Conservation (phyloP, 2,888 invertebrate species). For the Salticus scenicus region DNA sequence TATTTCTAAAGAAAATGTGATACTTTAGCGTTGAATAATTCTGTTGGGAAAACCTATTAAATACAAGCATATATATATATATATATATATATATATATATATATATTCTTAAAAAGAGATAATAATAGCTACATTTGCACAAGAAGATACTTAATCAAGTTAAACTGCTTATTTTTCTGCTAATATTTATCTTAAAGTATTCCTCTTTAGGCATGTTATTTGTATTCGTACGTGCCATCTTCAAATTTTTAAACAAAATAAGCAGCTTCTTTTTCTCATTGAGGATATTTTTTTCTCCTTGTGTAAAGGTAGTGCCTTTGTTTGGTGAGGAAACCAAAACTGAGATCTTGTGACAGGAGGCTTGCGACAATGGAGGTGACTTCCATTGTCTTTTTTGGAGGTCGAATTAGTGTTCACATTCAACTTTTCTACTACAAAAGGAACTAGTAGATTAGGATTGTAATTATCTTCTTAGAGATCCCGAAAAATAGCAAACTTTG, state of each 20-base stretch:
- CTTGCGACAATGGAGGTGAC: neutral
- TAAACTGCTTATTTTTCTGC: no score
- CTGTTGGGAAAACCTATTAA: no score
- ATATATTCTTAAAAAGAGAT: no score
- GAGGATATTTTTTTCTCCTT: neutral
- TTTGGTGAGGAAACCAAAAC: neutral
- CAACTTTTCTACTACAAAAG: neutral
- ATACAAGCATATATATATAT: no score
- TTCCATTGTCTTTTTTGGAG: conserved; percentile 11
- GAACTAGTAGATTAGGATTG: neutral
- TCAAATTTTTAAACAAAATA: neutral
- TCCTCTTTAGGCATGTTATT: neutral
- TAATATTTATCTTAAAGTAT: no score
- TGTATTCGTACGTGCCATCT: neutral
- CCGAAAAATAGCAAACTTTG: no score
- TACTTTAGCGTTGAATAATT: no score
- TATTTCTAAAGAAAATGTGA: no score
- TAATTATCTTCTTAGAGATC: no score
- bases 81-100: no score
- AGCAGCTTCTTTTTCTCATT: neutral
- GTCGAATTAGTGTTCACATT: neutral
- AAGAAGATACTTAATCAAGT: no score
- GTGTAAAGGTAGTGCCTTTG: conserved; percentile 12
- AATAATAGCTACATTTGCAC: no score
- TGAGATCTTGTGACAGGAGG: conserved; percentile 15